Conservation (phyloP, 2,797 vertebrate genomes). For the Xenentodon cancila region DNA sequence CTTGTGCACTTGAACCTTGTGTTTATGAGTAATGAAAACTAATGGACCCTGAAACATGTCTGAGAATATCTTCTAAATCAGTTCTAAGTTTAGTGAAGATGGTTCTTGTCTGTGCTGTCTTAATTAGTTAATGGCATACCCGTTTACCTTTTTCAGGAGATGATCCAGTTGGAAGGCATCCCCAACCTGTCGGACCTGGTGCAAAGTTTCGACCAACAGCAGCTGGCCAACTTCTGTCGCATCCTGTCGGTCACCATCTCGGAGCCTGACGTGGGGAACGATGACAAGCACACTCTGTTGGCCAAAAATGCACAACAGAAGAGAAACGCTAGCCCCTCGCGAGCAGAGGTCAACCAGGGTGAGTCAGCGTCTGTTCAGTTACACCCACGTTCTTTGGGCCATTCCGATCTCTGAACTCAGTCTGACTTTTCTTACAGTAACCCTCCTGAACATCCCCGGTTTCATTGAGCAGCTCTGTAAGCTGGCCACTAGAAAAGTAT, state of each 20-base stretch:
- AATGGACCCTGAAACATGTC: too few relatives aligned
- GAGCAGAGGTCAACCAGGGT: conserved; percentile 98
- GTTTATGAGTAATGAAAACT: too few relatives aligned
- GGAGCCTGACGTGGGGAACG: conserved; percentile 93
- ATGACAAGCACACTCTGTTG: conserved; percentile 97
- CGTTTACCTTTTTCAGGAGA: conserved; percentile 83
- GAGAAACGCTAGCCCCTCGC: conserved; percentile 89
- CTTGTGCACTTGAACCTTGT: too few relatives aligned
- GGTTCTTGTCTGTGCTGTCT: not conserved
- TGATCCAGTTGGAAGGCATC: conserved; percentile 97
- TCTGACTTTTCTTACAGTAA: conserved; percentile 76
- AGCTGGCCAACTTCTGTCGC: conserved; percentile 98
- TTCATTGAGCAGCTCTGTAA: conserved; percentile 97
- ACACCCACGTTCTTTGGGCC: too few relatives aligned
- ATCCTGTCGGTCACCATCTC: conserved; percentile 98
- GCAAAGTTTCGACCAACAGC: conserved; percentile 98
- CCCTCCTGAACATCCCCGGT: conserved; percentile 95
- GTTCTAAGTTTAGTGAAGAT: not conserved
- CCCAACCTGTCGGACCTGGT: conserved; percentile 92
- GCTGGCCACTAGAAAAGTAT: conserved; percentile 94
- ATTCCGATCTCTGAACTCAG: too few relatives aligned
- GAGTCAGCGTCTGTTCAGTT: too few relatives aligned
- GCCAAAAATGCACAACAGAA: conserved; percentile 98
- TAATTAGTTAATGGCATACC: not conserved
- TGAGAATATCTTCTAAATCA: too few relatives aligned